Conservation (phyloP, 2,888 invertebrate species). For the Eupithecia exiguata region DNA sequence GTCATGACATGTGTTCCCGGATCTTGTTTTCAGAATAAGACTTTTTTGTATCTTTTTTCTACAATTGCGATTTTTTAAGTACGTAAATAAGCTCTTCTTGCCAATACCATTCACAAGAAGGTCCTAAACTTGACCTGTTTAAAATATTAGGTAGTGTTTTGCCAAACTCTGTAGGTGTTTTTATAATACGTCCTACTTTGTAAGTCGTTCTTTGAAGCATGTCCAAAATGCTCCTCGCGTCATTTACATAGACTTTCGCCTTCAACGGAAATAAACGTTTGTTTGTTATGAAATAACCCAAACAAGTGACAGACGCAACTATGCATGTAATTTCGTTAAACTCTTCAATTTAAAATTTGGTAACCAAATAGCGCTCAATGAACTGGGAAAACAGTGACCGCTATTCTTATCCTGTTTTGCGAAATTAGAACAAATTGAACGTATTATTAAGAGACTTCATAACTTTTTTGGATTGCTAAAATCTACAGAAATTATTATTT, state of each 20-base stretch:
- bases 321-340: constrained; percentile 50
- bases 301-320: constrained; percentile 48
- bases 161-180: constrained; percentile 8
- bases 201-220: constrained; percentile 28
- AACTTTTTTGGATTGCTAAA: background rate
- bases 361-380: constrained; percentile 37
- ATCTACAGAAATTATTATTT: background rate
- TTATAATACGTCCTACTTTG: constrained; percentile 18
- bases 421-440: background rate
- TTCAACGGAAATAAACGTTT: constrained; percentile 65
- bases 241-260: constrained; percentile 65
- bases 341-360: constrained; percentile 55
- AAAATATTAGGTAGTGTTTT: background rate
- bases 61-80: background rate
- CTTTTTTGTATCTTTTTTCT: background rate
- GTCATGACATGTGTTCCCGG: background rate
- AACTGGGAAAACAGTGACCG: constrained; percentile 26
- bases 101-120: background rate
- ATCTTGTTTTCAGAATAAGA: background rate
- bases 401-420: constrained; percentile 2
- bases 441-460: background rate
- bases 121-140: background rate
- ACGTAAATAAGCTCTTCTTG: background rate
- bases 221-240: constrained; percentile 53
- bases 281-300: constrained; percentile 56